These are phyloP conservation scores for Drosophila mercatorum DNA, from an alignment of 2,888 invertebrate species.

Conservation along the genomic window DNA sequence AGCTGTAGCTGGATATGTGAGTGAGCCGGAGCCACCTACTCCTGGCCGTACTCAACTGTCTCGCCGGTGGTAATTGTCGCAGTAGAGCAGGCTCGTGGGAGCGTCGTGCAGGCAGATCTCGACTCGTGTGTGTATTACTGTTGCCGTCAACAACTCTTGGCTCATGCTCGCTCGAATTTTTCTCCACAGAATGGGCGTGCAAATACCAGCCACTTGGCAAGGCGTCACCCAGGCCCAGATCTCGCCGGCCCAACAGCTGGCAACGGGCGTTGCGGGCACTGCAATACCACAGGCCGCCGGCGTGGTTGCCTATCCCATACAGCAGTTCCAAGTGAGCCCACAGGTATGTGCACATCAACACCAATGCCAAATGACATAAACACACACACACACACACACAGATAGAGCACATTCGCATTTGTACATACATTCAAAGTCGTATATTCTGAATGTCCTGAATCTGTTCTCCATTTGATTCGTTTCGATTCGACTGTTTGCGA, in stretches of 20 bases:
- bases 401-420: slow-evolving; percentile 9
- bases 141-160: slow-evolving; percentile 24
- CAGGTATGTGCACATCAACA: slow-evolving; percentile 82
- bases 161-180: slow-evolving; percentile 31
- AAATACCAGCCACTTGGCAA: slow-evolving; percentile 92
- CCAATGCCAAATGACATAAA: slow-evolving; percentile 11
- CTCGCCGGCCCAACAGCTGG: slow-evolving; percentile 88
- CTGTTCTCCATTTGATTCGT: slow-evolving; percentile 40
- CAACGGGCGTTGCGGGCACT: slow-evolving; percentile 89
- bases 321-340: slow-evolving; percentile 93
- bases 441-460: slow-evolving; percentile 60
- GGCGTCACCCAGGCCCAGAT: slow-evolving; percentile 90
- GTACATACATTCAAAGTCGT: slow-evolving; percentile 38
- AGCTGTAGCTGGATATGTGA: slow-evolving; percentile 9
- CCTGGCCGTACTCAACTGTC: slow-evolving; percentile 2
- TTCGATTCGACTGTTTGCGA: slow-evolving; percentile 32
- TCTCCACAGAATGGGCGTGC: slow-evolving; percentile 91
- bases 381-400: slow-evolving; percentile 12
- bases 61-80: slow-evolving; percentile 33
- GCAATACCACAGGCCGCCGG: slow-evolving; percentile 91
- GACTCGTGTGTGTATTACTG: slow-evolving; percentile 9
- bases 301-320: slow-evolving; percentile 95
- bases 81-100: slow-evolving; percentile 41
- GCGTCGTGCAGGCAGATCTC: slow-evolving; percentile 32
- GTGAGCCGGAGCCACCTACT: slow-evolving; percentile 9